Conservation (phyloP, 2,888 invertebrate species). For the Ligdia adustata region DNA sequence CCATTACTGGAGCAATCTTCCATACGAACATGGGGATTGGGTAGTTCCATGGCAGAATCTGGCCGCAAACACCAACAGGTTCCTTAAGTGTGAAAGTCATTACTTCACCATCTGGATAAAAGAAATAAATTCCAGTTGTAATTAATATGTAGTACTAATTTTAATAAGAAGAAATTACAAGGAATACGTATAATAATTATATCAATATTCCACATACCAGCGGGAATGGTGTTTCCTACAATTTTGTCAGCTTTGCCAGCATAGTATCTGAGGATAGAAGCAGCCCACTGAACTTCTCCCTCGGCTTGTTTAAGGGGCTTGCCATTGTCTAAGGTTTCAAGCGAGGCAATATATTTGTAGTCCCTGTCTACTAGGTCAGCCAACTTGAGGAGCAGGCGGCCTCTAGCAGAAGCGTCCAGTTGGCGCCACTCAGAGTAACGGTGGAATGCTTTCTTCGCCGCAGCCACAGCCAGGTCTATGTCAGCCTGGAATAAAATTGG, state of each 20-base stretch:
- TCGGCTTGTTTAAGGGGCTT: slow-evolving; percentile 91
- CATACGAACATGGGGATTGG: slow-evolving; percentile 96
- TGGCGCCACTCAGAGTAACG: slow-evolving; percentile 90
- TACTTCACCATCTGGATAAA: slow-evolving; percentile 87
- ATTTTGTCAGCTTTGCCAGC: slow-evolving; percentile 97
- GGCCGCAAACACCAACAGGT: slow-evolving; percentile 93
- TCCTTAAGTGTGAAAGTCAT: slow-evolving; percentile 93
- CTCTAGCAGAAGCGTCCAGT: slow-evolving; percentile 91
- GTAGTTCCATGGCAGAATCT: slow-evolving; percentile 97
- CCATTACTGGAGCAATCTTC: slow-evolving; percentile 93
- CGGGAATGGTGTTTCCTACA: slow-evolving; percentile 89
- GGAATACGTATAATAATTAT: no score
- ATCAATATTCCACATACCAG: slow-evolving; percentile 53
- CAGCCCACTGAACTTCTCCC: slow-evolving; percentile 85
- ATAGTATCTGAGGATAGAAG: slow-evolving; percentile 89
- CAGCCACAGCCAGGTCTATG: slow-evolving; percentile 90
- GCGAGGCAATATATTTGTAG: slow-evolving; percentile 87
- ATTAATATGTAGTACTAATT: no score
- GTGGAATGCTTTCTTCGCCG: slow-evolving; percentile 90
- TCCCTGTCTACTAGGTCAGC: slow-evolving; percentile 92
- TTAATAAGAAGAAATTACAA: no score
- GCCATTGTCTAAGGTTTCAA: slow-evolving; percentile 97
- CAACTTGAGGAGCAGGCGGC: slow-evolving; percentile 87
- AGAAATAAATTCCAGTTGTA: no score
- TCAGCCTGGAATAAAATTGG: slow-evolving; percentile 89